Base-by-base conservation (phyloP, 2,113 vertebrate species). In the Vimba vimba region DNA sequence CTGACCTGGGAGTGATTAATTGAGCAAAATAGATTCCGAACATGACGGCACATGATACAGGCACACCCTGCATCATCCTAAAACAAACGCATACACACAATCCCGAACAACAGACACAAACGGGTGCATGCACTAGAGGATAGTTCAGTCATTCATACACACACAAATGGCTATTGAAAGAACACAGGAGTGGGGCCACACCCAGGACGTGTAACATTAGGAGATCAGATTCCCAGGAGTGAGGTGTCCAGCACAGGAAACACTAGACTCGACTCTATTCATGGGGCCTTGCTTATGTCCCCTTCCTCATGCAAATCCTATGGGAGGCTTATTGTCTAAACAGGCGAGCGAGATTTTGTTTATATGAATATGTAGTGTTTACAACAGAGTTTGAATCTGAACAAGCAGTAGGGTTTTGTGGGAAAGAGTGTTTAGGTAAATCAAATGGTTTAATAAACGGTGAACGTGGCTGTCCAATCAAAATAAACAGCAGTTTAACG, bases 191-290 rank as follows among this genome's bases (percentile, higher is more conserved):
- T 59, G 17, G 87, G 90, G 93, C 92, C 92, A 93, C 93, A 84
- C 94, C 94, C 93, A 90, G 36, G 83, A 89, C 68, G 75, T 88
- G 94, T 91, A 94, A 94, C 94, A 91, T 89, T 90, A 92, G 89
- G 88, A 92, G 92, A 92, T 92, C 90, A 85, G 91, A 88, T 94
- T 92, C 89, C 91, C 88, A 86, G 25, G 47, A 64, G 83, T 9
- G 45, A 88, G 60, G 85, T 59, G 78, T 85, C 86, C 69, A 33
- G 77, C 69, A 75, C 69, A 83, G 82, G 88, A 89, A 89, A 88
- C 68, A 87, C 62, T 84, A 88, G 71, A 88, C 86, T 86, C 39
- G 0, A 15, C 79, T 73, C 77, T 82, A 88, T 89, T 89, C 89
- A 88, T 15, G 43, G 60, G 83, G 55, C 30, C 76, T 27, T 52